A percentile compares a stretch with the other conserved stretches of the same genome.
These are phyloP conservation scores for Hyperoodon ampullatus DNA, from an alignment of 2,113 vertebrate species.

Conservation along the genomic window DNA sequence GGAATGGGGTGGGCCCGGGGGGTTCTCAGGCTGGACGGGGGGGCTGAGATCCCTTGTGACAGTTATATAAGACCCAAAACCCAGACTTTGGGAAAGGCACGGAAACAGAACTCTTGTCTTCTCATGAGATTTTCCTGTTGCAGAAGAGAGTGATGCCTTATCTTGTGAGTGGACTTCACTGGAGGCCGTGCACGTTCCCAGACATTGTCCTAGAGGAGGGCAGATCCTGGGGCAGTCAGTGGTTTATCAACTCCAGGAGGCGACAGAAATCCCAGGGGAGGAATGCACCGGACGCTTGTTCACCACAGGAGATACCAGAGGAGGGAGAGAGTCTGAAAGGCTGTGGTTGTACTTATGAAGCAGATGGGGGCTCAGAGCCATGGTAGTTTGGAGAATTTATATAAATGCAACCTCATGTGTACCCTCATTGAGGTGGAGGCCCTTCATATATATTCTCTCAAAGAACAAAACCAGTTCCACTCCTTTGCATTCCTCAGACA, in stretches of 20 bases:
- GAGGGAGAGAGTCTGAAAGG: background rate
- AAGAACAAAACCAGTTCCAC: background rate
- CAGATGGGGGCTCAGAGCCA: background rate
- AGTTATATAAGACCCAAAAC: background rate
- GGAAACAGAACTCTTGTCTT: background rate
- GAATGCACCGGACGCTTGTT: too few relatives aligned
- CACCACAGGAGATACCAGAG: background rate
- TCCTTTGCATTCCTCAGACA: background rate
- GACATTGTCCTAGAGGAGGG: background rate
- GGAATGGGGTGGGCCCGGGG: background rate
- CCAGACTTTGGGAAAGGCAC: background rate
- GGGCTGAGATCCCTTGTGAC: background rate
- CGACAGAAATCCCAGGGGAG: background rate
- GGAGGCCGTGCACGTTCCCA: background rate
- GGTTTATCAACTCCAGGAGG: background rate
- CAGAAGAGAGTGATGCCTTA: background rate
- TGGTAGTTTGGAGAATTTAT: background rate
- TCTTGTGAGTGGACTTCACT: background rate
- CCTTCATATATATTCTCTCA: background rate
- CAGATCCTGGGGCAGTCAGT: background rate
- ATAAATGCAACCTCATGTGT: background rate
- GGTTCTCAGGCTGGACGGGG: background rate
- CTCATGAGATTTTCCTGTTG: background rate
- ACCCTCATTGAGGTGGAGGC: background rate
- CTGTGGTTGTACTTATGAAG: background rate